phyloP scores from a whole-genome alignment of 1,140 invertebrate species.

The Druon quercuslanigerum region DNA sequence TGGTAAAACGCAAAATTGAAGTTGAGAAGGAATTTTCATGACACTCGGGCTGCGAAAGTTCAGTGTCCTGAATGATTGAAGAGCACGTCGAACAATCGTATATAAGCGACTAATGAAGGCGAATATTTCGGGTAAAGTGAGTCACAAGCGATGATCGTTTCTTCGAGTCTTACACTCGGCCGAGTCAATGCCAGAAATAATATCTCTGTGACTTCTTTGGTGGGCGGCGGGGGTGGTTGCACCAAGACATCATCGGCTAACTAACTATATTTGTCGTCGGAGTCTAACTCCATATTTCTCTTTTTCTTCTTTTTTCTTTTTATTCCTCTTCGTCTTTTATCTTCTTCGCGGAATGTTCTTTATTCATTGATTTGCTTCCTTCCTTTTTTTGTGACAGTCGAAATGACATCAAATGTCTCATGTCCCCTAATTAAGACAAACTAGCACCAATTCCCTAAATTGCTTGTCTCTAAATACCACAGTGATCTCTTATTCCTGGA shows the following conservation, averaged over 20 bases:
- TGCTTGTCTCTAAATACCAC: slow-evolving; percentile 16
- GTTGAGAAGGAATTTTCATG: neutral
- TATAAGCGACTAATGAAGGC: slow-evolving; percentile 49
- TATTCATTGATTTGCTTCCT: slow-evolving; percentile 22
- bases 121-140: slow-evolving; percentile 67
- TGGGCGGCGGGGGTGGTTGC: slow-evolving; percentile 56
- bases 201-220: slow-evolving; percentile 55
- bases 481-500: neutral
- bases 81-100: slow-evolving; percentile 41
- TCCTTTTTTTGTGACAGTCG: slow-evolving; percentile 12
- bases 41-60: neutral
- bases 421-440: neutral
- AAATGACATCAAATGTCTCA: neutral
- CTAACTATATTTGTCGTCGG: slow-evolving; percentile 68
- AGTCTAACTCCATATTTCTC: slow-evolving; percentile 49
- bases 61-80: slow-evolving; percentile 5
- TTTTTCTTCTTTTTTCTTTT: slow-evolving; percentile 48
- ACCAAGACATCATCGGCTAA: slow-evolving; percentile 64
- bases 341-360: slow-evolving; percentile 22
- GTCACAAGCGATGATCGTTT: slow-evolving; percentile 64
- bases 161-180: slow-evolving; percentile 54
- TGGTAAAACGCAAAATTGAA: no score
- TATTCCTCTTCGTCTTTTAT: slow-evolving; percentile 44
- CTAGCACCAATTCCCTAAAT: no score
- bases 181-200: slow-evolving; percentile 73